Base-by-base conservation (phyloP, 2,888 invertebrate species). In the Aphelenchoides bicaudatus region DNA sequence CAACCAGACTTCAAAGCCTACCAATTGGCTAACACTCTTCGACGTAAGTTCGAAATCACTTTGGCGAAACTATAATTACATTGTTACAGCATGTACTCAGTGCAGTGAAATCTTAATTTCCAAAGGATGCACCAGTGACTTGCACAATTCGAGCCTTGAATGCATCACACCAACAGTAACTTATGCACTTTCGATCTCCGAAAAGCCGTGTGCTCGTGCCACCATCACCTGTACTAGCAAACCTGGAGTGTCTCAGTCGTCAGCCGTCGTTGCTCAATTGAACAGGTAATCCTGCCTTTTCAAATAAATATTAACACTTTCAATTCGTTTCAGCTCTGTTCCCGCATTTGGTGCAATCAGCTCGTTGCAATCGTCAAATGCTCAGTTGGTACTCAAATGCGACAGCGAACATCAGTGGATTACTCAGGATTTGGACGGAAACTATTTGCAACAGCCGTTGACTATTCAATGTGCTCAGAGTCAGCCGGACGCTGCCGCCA, bases 61-160 rank as follows among this genome's bases (percentile, higher is more conserved):
- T n/a, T n/a, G n/a, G n/a, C n/a, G n/a, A n/a, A n/a, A n/a, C n/a
- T n/a, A n/a, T n/a, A n/a, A n/a, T n/a, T n/a, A n/a, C n/a, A n/a
- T n/a, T n/a, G n/a, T 43, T 43, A 8, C 43, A 43, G 43, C 43
- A 6, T 43, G 43, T n/a, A 25, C 25, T n/a, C 43, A 43, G 23
- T 43, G 43, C 23, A 6, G 25, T 8, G 43, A 19, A 25, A 43
- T 43, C 43, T 19, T 43, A 8, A 25, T 25, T n/a, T 6, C 16
- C 10, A 19, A 19, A 8, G 10, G 8, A n/a, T 43, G 43, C 43
- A 21, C 43, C 8, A 43, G 25, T 25, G 8, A 43, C 23, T 43
- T 19, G 43, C 43, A 43, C 43, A n/a, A 43, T n/a, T 43, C 43
- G 10, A 19, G 25, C 10, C 25, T 43, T 25, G 10, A 8, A 6